Percentiles rank a stretch among this genome's conserved stretches.
These are phyloP conservation scores for Leptinotarsa peninsularis DNA, from an alignment of 2,888 invertebrate species.

Conservation along the genomic window DNA sequence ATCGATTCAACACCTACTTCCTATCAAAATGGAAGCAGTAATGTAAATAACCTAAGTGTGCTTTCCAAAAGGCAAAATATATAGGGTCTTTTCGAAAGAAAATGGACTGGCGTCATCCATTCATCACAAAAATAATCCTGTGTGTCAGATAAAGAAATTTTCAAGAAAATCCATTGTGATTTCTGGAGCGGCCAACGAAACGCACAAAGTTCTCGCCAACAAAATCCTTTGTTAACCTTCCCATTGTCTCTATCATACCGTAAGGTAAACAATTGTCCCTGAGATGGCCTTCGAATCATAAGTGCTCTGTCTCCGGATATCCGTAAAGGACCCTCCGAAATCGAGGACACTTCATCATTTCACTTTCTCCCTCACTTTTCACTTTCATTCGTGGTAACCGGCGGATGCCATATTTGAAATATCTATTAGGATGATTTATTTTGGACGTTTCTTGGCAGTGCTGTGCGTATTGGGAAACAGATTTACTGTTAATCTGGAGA, in stretches of 20 bases:
- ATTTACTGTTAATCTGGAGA: background rate
- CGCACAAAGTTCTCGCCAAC: background rate
- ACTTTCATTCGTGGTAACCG: conserved; percentile 9
- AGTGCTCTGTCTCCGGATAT: conserved; percentile 1
- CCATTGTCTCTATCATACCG: background rate
- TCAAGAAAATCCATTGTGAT: too few relatives aligned
- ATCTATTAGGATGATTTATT: conserved; percentile 6
- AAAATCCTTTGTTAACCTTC: background rate
- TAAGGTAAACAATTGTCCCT: background rate
- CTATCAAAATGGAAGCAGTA: too few relatives aligned
- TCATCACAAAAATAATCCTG: too few relatives aligned
- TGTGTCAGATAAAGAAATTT: too few relatives aligned
- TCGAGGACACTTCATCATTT: background rate
- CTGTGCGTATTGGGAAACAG: background rate
- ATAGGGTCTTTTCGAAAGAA: too few relatives aligned
- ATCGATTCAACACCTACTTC: too few relatives aligned
- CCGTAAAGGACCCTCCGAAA: conserved; percentile 13
- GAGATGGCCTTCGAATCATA: background rate
- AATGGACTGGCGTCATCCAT: too few relatives aligned
- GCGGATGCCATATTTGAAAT: background rate
- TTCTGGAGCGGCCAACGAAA: background rate
- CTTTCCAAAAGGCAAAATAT: too few relatives aligned
- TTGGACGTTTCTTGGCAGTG: background rate
- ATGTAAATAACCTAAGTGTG: too few relatives aligned
- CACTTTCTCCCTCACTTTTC: conserved; percentile 15